Base-by-base conservation (phyloP, 2,113 vertebrate genomes). In the Tautogolabrus adspersus region DNA sequence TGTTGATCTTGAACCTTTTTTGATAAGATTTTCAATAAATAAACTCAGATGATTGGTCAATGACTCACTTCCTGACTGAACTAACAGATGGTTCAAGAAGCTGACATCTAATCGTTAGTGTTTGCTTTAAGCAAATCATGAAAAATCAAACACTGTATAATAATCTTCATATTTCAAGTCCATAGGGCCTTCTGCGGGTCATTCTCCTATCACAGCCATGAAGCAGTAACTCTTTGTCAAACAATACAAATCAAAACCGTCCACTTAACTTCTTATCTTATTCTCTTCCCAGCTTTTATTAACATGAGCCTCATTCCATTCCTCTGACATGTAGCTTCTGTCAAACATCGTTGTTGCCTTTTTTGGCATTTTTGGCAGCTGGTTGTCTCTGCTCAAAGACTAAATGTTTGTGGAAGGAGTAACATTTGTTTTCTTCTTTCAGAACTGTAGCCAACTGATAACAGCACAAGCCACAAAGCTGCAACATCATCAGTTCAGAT, bases 351-450 rank as follows among this genome's bases (percentile, higher is more conserved):
- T 66, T 34, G 52, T 86, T n/a, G 75, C 77, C 83, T 86, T 42
- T 83, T 82, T 87, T 61, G 74, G 74, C 16, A 34, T 81, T 79
- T 65, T 67, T 72, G 30, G 75, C 81, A 66, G 63, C 56, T 46
- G 26, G 37, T 8, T 65, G 8, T 52, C 30, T 77, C 54, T 12
- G 65, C 77, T 76, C 65, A 75, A 66, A 82, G 59, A 52, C 23
- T 34, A 22, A 58, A 52, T 54, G 42, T 47, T 34, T 84, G 55
- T 30, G 61, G 78, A 3, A 46, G 60, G 38, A 52, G 2, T 49
- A 69, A 55, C 38, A 34, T 18, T n/a, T 55, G 38, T 66, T 42
- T 19, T 18, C 72, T 49, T 16, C 18, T 19, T 49, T n/a, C 6
- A 42, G 26, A 81, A 71, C 22, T 80, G 23, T 8, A 69, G 75